Percentiles rank a stretch among this genome's conserved stretches.
phyloP scores from a whole-genome alignment of 2,888 invertebrate genomes.

The Baccha elongata region DNA sequence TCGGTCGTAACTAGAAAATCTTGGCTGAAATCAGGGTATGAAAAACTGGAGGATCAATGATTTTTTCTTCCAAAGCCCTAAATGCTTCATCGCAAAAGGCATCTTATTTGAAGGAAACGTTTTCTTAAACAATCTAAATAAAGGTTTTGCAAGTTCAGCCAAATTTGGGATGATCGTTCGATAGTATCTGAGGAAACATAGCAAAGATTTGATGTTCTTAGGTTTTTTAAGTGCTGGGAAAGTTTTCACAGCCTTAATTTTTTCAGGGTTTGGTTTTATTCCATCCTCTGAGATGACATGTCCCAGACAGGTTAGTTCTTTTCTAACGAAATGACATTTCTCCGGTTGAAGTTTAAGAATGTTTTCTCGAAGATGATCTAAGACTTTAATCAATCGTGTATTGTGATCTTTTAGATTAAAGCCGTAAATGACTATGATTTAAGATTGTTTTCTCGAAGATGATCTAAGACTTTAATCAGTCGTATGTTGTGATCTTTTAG shows the following conservation, averaged over 20 bases:
- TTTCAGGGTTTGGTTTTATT: slow-evolving; percentile 55
- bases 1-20: slow-evolving; percentile 57
- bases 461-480: neutral
- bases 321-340: neutral
- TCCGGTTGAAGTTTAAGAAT: slow-evolving; percentile 1
- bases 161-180: neutral
- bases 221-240: slow-evolving; percentile 56
- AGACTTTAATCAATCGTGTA: neutral
- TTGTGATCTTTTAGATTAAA: neutral
- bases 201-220: slow-evolving; percentile 36
- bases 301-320: slow-evolving; percentile 49
- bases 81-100: slow-evolving; percentile 28
- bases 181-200: neutral
- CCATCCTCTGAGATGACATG: slow-evolving; percentile 57
- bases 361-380: neutral
- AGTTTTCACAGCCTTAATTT: slow-evolving; percentile 62
- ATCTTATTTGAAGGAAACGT: neutral
- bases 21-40: slow-evolving; percentile 20
- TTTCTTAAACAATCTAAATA: slow-evolving; percentile 21
- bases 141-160: slow-evolving; percentile 50
- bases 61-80: slow-evolving; percentile 46
- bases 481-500: neutral
- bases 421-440: slow-evolving; percentile 1
- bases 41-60: slow-evolving; percentile 45
- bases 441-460: neutral